A percentile compares a stretch with the other conserved stretches of the same genome.
phyloP scores from a whole-genome alignment of 2,113 vertebrate genomes.

The Upupa epops region DNA sequence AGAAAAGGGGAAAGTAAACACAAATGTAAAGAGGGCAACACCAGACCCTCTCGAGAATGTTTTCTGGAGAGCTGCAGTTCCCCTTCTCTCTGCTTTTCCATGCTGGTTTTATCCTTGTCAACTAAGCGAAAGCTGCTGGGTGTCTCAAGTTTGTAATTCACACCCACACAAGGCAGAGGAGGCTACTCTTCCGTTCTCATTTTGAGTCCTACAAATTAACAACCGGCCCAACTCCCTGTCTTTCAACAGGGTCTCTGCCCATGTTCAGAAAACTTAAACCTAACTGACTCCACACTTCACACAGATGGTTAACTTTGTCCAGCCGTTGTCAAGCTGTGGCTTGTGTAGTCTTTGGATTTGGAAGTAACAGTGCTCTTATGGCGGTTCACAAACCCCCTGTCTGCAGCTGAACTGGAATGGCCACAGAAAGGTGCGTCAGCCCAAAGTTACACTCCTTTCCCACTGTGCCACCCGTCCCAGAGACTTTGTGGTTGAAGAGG shows the following conservation, averaged over 20 bases:
- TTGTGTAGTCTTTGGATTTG: not conserved
- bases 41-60: not conserved
- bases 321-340: not conserved
- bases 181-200: not conserved
- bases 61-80: not conserved
- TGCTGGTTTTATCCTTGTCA: not conserved
- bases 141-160: not conserved
- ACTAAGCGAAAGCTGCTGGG: not conserved
- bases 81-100: not conserved
- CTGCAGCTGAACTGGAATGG: not conserved
- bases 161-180: not conserved
- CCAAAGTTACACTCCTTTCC: not conserved
- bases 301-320: not conserved
- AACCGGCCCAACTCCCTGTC: not conserved
- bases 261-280: not conserved
- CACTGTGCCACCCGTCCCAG: not conserved
- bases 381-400: not conserved
- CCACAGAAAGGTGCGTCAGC: not conserved
- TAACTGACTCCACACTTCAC: not conserved
- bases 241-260: not conserved
- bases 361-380: not conserved
- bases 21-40: not conserved
- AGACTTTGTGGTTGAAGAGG: not conserved
- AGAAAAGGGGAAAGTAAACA: not conserved
- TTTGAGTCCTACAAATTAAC: not conserved